phyloP scores from a whole-genome alignment of 1,140 invertebrate genomes.

The Hylaeus volcanicus region DNA sequence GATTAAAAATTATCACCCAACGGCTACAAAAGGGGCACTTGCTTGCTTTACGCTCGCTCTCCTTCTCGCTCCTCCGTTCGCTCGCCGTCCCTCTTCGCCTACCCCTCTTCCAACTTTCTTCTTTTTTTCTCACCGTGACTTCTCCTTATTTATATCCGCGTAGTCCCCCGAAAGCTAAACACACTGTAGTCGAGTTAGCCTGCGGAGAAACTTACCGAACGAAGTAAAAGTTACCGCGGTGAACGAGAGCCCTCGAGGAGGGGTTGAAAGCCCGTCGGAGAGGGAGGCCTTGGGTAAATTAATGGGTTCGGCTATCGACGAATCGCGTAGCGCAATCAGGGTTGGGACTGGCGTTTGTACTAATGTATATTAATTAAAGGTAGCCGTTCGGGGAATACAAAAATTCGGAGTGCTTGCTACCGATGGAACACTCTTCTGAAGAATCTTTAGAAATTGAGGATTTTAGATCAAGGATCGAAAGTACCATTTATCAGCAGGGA shows the following conservation, averaged over 20 bases:
- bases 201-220: constrained; percentile 63
- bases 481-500: too few species aligned
- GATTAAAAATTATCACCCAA: constrained; percentile 75
- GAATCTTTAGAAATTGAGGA: too few species aligned
- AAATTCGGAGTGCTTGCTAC: too few species aligned
- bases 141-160: constrained; percentile 62
- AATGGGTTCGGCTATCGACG: neutral
- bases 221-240: constrained; percentile 66
- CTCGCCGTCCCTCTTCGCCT: neutral
- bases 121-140: constrained; percentile 35
- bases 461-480: too few species aligned
- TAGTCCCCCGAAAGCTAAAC: constrained; percentile 60
- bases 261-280: neutral
- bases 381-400: too few species aligned
- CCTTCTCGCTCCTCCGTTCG: constrained; percentile 4
- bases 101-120: constrained; percentile 6
- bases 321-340: too few species aligned
- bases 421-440: too few species aligned
- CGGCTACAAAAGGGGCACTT: constrained; percentile 69
- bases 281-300: neutral
- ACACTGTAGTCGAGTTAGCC: constrained; percentile 54
- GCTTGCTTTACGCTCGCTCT: constrained; percentile 42
- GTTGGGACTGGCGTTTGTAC: too few species aligned
- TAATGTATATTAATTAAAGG: neutral
- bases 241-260: neutral